Base-by-base conservation (phyloP, 2,888 invertebrate species). In the Pseudanteris insignis region DNA sequence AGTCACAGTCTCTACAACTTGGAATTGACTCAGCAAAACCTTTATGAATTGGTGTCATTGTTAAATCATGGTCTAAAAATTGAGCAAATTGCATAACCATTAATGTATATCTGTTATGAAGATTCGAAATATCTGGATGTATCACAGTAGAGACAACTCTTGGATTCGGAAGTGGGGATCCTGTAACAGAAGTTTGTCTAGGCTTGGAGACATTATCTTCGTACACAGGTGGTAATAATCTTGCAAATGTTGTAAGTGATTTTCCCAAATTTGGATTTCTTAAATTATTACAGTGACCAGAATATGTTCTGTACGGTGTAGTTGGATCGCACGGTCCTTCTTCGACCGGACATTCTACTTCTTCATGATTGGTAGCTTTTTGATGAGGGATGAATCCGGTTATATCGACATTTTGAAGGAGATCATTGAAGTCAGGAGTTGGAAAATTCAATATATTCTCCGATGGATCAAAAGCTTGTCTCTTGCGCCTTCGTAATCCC, bases 71-170 rank as follows among this genome's bases (percentile, higher is more conserved):
- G 79, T 96, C 96, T 11, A 96, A 79, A 72, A 97, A 90, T 79
- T 96, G 96, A 0, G 94, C 96, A 72, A 89, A 96, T 82, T 96
- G 96, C 96, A 96, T 96, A 28, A 91, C 86, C 90, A 96, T 92
- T 10, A 96, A 82, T 0, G 94, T 91, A 80, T 96, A 95, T 3
- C 93, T 84, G 0, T 89, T 89, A 74, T 94, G 94, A 11, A 94
- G 83, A 75, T 94, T 92, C 21, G 93, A 93, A 55, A 94, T 92
- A 72, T 95, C 94, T 0, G 94, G 92, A 78, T 96, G 96, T 37
- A 96, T 90, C 0, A 89, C 87, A 0, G 93, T 90, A 0, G 95
- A 95, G 25, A 96, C 87, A 0, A 89, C 83, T 28, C 96, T 84
- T 0, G 96, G 93, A 14, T 94, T 93, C 0, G 96, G 96, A 11